Percentiles rank a stretch among this genome's conserved stretches.
Evolutionary conservation across 2,797 vertebrate genomes (phyloP).

Genomic region (Gobionotothen gibberifrons): DNA sequence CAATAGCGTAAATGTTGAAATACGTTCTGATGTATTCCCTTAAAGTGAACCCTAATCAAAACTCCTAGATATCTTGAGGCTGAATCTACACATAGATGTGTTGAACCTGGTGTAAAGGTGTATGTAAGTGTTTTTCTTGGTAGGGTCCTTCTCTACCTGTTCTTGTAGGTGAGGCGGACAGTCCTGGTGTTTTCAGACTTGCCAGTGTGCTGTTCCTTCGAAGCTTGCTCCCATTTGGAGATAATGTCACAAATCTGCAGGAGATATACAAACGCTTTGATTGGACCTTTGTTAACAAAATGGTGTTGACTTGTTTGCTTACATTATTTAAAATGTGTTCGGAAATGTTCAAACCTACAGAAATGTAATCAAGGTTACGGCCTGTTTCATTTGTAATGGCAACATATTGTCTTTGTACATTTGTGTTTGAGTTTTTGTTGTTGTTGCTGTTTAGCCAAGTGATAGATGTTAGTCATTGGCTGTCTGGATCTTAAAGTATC

Average conservation of each 20-base stretch:
- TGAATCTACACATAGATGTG: not conserved
- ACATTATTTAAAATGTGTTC: too few species aligned
- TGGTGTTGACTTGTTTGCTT: too few species aligned
- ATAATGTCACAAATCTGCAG: constrained; percentile 97
- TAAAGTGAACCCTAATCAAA: not conserved
- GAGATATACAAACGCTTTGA: not conserved
- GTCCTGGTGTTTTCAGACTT: constrained; percentile 95
- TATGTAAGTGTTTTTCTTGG: too few species aligned
- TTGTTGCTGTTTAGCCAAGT: too few species aligned
- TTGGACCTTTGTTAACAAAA: too few species aligned
- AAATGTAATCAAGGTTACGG: too few species aligned
- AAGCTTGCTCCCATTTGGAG: constrained; percentile 98
- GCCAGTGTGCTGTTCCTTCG: constrained; percentile 93
- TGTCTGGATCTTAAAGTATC: too few species aligned
- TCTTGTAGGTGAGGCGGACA: constrained; percentile 96
- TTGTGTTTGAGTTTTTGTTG: too few species aligned
- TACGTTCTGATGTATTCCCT: not conserved
- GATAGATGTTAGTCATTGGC: too few species aligned
- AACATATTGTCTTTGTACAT: too few species aligned
- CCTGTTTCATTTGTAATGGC: too few species aligned
- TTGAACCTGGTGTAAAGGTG: not conserved
- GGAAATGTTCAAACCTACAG: too few species aligned
- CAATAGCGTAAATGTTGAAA: not conserved
- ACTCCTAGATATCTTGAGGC: not conserved
- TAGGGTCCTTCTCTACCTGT: constrained; percentile 83